These are phyloP conservation scores for Sphaerophoria taeniata DNA, from an alignment of 2,888 invertebrate species.

Conservation along the genomic window DNA sequence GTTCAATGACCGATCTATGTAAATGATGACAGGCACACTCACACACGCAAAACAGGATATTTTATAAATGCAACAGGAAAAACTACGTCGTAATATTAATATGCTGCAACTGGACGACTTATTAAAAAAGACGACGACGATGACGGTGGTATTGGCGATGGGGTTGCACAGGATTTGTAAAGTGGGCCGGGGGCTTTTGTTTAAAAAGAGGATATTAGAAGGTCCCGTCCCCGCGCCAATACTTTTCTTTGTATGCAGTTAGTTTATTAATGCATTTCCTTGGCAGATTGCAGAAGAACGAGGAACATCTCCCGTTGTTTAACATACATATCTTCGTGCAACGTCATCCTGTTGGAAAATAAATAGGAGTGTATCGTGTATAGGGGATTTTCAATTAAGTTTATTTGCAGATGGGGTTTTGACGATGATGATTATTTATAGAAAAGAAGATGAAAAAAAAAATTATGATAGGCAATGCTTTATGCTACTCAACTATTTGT, in stretches of 20 bases:
- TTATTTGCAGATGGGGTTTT: slow-evolving; percentile 66
- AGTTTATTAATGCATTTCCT: slow-evolving; percentile 61
- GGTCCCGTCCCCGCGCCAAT: slow-evolving; percentile 49
- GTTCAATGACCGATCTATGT: slow-evolving; percentile 73
- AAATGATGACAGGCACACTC: slow-evolving; percentile 43
- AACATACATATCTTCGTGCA: background rate
- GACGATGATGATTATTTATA: slow-evolving; percentile 56
- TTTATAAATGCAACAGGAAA: slow-evolving; percentile 63
- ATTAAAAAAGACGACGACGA: slow-evolving; percentile 50
- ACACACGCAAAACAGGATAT: background rate
- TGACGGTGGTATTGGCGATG: background rate
- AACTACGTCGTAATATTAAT: slow-evolving; percentile 55
- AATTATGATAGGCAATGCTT: background rate
- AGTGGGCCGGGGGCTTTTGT: slow-evolving; percentile 48
- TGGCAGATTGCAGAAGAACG: slow-evolving; percentile 54
- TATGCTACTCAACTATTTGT: slow-evolving; percentile 65
- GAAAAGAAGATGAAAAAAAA: background rate
- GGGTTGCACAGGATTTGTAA: slow-evolving; percentile 4
- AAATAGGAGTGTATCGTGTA: slow-evolving; percentile 10
- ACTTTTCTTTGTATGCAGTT: slow-evolving; percentile 8
- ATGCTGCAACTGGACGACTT: slow-evolving; percentile 45
- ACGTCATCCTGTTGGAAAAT: background rate
- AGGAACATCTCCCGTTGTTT: slow-evolving; percentile 43
- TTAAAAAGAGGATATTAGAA: slow-evolving; percentile 63
- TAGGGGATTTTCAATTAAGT: slow-evolving; percentile 65